These are phyloP conservation scores for Mystacornis crossleyi DNA, from an alignment of 2,113 vertebrate species.

Conservation along the genomic window DNA sequence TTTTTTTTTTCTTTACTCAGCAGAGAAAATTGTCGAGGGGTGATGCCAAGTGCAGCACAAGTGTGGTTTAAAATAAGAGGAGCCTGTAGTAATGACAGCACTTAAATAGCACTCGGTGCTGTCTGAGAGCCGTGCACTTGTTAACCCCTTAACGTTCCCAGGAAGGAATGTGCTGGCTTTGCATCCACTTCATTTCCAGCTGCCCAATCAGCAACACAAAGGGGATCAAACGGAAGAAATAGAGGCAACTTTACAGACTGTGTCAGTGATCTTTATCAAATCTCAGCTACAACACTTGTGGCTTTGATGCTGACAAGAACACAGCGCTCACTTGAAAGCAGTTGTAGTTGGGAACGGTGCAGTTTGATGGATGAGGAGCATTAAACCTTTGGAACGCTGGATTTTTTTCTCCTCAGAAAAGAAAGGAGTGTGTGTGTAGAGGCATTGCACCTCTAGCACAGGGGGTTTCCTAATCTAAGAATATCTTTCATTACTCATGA, in stretches of 20 bases:
- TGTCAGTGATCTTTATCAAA: neutral
- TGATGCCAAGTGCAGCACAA: slow-evolving; percentile 6
- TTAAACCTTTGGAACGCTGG: neutral
- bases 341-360: neutral
- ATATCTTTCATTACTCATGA: neutral
- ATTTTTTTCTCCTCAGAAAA: neutral
- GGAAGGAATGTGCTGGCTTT: rapidly evolving
- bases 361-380: neutral
- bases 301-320: neutral
- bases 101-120: neutral
- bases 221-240: neutral
- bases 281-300: neutral
- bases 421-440: neutral
- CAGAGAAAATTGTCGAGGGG: neutral
- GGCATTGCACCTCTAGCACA: neutral
- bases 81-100: neutral
- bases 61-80: slow-evolving; percentile 2
- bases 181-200: neutral
- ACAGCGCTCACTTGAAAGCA: neutral
- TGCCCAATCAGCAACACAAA: neutral
- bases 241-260: neutral
- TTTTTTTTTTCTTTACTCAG: neutral
- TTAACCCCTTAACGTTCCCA: neutral
- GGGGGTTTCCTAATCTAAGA: neutral
- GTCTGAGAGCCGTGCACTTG: neutral